A percentile compares a stretch with the other conserved stretches of the same genome.
phyloP scores from a whole-genome alignment of 2,797 vertebrate genomes.

The Phoeniculus purpureus region DNA sequence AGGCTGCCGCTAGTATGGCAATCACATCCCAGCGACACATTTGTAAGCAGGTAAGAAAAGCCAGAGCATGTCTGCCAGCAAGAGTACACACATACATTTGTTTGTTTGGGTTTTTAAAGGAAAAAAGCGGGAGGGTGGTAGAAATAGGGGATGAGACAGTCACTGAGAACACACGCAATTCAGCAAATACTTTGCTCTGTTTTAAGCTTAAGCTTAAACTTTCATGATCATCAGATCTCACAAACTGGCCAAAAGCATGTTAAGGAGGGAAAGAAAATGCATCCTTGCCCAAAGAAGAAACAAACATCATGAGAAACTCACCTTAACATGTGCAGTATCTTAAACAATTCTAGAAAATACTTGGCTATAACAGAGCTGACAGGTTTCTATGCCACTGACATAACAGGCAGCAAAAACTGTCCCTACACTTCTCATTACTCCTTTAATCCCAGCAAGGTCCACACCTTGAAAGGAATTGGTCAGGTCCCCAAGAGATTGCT shows the following conservation, averaged over 20 bases:
- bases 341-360: background rate
- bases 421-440: background rate
- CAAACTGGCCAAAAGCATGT: background rate
- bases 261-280: background rate
- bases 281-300: background rate
- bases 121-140: accelerated
- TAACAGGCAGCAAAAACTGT: background rate
- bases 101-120: background rate
- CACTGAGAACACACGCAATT: background rate
- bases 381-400: background rate
- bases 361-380: background rate
- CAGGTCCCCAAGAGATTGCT: background rate
- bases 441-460: background rate
- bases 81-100: background rate
- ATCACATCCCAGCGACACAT: background rate
- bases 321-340: background rate
- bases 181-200: background rate
- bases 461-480: background rate
- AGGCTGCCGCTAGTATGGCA: background rate
- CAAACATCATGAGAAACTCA: background rate
- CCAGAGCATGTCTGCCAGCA: background rate
- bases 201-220: background rate
- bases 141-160: no score
- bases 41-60: background rate
- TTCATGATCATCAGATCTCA: background rate